Evolutionary conservation across 1,140 invertebrate species (phyloP), one percentile per base, ranked within the genome.

Genomic region (Spodoptera frugiperda): DNA sequence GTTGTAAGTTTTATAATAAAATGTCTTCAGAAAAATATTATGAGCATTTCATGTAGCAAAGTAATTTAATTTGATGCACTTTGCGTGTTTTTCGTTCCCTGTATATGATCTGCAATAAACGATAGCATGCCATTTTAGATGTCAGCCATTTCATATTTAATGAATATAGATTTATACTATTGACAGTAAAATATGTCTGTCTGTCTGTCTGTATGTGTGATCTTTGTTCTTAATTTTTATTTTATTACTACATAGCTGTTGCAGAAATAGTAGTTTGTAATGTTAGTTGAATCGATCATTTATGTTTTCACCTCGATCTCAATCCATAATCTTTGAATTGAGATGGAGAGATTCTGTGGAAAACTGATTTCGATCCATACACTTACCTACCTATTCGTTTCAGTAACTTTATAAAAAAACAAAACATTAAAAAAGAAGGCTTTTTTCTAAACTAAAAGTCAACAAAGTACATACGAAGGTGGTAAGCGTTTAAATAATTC

Each of bases 401-500:
- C 5, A 25, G 25, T 25, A 25, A 25, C 33, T 39, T 51, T 12
- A n/a, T n/a, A n/a, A 51, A 30, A 2, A 15, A 5, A 51, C 33
- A 68, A 68, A 68, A 68, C 21, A 53, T 10, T 51, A n/a, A 17
- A 53, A 21, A 51, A 12, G 4, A 44, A 5, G 10, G 12, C 19
- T 71, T 71, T n/a, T 49, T 48, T 30, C n/a, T 39, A 48, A 59
- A 25, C 39, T 57, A 25, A 49, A 25, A 55, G 71, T 51, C 71
- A 73, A 61, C 53, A 44, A 14, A 55, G 51, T 61, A 48, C 70
- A 72, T 21, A 19, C 19, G 30, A 17, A 73, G 55, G 71, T 73
- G 55, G 55, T 59, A 73, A 73, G 30, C 63, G 63, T 55, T 59
- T 78, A 74, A 74, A 74, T 68, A 74, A 78, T 67, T 75, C 73